Evolutionary conservation across 2,113 vertebrate species (phyloP).

Genomic region (Polypterus bichir): DNA sequence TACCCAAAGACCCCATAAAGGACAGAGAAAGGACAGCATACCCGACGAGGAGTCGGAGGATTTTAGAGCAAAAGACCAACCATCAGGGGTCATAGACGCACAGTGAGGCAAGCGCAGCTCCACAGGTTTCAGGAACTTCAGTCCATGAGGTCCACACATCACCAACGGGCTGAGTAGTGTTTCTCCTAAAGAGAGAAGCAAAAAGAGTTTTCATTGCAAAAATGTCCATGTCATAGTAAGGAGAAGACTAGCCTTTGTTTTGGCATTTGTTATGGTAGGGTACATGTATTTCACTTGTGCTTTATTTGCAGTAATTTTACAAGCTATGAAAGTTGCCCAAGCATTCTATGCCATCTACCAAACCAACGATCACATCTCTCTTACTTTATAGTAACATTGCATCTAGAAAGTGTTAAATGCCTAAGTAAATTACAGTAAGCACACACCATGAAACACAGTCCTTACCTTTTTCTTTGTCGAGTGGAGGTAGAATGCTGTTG

Average conservation of each 20-base stretch:
- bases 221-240: background rate
- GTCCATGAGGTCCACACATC: conserved; percentile 96
- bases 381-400: too few relatives aligned
- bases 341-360: too few relatives aligned
- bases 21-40: conserved; percentile 94
- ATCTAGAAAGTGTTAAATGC: too few relatives aligned
- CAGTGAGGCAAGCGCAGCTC: conserved; percentile 97
- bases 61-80: conserved; percentile 99
- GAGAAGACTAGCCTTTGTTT: background rate
- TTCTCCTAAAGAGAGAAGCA: conserved; percentile 64
- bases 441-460: too few relatives aligned
- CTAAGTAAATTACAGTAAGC: too few relatives aligned
- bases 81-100: conserved; percentile 99
- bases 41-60: conserved; percentile 99
- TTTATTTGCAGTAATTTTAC: too few relatives aligned
- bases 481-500: conserved; percentile 93
- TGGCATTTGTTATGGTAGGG: background rate
- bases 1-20: conserved; percentile 75
- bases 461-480: conserved; percentile 97
- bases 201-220: background rate
- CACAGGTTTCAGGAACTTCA: conserved; percentile 98
- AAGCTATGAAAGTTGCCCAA: too few relatives aligned
- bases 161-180: conserved; percentile 94
- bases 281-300: too few relatives aligned
- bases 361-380: too few relatives aligned